Evolutionary conservation across 2,888 invertebrate species (phyloP).

Genomic region (Melolontha melolontha): DNA sequence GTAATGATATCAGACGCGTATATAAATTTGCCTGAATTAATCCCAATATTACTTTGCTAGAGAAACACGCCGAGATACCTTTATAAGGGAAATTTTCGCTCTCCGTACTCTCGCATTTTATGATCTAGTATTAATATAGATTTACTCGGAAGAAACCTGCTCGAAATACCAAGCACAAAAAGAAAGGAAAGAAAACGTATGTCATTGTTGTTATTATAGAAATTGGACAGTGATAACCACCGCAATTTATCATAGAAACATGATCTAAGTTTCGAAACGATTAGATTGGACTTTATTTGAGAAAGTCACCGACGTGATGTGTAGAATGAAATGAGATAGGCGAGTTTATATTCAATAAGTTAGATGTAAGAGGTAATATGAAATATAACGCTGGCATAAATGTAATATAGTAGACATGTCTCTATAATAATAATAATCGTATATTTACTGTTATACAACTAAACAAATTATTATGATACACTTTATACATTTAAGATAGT

Average conservation of each 20-base stretch:
- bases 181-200: too few relatives aligned
- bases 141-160: too few relatives aligned
- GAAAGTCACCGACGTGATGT: background rate
- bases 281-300: constrained; percentile 3
- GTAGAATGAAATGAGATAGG: background rate
- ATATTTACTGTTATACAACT: background rate
- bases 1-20: constrained; percentile 18
- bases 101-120: too few relatives aligned
- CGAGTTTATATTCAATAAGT: background rate
- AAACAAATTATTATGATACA: background rate
- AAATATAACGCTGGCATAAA: background rate
- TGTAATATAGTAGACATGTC: background rate
- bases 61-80: background rate
- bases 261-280: constrained; percentile 2
- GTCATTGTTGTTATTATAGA: background rate
- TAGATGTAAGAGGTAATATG: background rate
- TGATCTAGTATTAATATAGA: too few relatives aligned
- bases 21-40: constrained; percentile 30
- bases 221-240: background rate
- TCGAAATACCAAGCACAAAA: too few relatives aligned
- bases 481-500: background rate
- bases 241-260: background rate
- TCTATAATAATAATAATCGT: constrained; percentile 12
- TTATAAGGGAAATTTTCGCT: too few relatives aligned
- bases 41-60: background rate